Evolutionary conservation across 2,113 vertebrate species (phyloP), one percentile per base, ranked within the genome.

Genomic region (Nothobranchius furzeri): DNA sequence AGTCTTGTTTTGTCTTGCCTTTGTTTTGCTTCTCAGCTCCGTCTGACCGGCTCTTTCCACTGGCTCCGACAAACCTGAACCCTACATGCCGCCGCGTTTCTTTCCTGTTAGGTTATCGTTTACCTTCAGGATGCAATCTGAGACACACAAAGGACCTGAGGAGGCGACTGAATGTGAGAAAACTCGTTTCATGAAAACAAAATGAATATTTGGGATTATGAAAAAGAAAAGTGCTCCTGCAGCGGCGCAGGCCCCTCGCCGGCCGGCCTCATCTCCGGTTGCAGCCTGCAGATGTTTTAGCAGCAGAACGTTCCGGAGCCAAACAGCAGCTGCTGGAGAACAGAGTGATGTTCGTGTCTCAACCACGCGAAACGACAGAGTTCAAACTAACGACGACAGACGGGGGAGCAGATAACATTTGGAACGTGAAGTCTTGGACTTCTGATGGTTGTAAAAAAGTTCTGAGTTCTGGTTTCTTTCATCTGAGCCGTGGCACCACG

Each of bases 401-500:
- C 3, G 15, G 10, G 36, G 49, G 17, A 42, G 7, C 24, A 20
- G 60, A 49, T 50, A 60, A 35, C 24, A 20, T 42, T 60, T 46
- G n/a, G 46, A 57, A 74, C 62, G 60, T 48, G 0, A 65, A 57
- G 70, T 79, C 67, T 30, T 73, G 35, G 75, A 64, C 50, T 70
- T 30, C 30, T 30, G 30, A 30, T 30, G 2, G 30, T 73, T 10
- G 50, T 36, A 67, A 61, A 76, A 71, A 6, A 6, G 30, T 30
- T 30, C 30, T 30, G 9, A 59, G 64, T 15, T 3, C 64, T 56
- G 73, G 15, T 17, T 79, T 81, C 80, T 83, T 87, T 85, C 68
- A 83, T 87, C 64, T 76, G 6, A 55, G 61, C 48, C 17, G 30
- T 7, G 76, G 79, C 82, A 75, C 76, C 79, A 46, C 14, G 11